phyloP scores from a whole-genome alignment of 2,113 vertebrate species.

The Setophaga coronata region DNA sequence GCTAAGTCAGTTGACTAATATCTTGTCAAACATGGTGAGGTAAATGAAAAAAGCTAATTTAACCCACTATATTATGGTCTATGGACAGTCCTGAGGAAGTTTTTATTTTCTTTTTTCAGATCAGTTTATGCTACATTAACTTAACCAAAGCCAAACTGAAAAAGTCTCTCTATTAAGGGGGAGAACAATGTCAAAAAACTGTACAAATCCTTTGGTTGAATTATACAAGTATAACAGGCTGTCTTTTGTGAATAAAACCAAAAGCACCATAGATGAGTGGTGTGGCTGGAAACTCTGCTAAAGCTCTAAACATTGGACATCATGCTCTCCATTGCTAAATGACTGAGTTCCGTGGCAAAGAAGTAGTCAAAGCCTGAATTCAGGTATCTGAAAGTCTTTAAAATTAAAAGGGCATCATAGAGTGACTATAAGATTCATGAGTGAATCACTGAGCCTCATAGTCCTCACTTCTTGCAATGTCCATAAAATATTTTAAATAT shows the following conservation, averaged over 20 bases:
- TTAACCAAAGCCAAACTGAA: background rate
- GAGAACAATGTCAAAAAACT: background rate
- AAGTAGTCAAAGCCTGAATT: background rate
- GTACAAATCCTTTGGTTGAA: background rate
- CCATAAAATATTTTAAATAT: background rate
- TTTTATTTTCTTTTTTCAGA: background rate
- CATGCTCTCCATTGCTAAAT: background rate
- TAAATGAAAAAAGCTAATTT: background rate
- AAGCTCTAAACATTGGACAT: background rate
- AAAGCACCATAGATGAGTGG: background rate
- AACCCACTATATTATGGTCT: background rate
- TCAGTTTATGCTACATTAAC: background rate
- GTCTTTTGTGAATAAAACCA: background rate
- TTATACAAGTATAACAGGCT: background rate
- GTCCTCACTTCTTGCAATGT: fast-evolving
- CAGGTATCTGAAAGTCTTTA: background rate
- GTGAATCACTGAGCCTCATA: background rate
- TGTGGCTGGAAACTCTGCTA: background rate
- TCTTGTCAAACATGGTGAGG: background rate
- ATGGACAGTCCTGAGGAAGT: background rate
- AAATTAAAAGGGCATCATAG: background rate
- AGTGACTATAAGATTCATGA: background rate
- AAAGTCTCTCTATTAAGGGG: background rate
- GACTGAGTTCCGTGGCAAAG: background rate
- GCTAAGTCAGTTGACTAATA: background rate